Percentiles rank a stretch among this genome's conserved stretches.
Conservation (phyloP, 2,113 vertebrate genomes). For the Telmatochromis brachygnathus region DNA sequence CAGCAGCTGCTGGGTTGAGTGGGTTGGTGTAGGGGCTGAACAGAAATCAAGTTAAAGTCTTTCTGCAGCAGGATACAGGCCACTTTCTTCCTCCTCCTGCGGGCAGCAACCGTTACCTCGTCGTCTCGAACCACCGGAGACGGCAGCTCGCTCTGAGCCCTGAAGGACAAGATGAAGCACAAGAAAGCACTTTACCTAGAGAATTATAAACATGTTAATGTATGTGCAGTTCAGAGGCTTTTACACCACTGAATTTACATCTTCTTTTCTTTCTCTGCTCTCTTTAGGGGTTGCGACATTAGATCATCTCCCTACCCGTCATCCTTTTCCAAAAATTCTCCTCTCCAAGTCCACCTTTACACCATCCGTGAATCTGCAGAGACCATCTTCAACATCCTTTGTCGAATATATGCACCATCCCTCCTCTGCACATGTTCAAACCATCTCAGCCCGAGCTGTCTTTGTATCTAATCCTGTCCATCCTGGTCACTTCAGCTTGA, state of each 20-base stretch:
- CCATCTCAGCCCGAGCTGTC: not conserved
- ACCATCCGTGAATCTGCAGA: not conserved
- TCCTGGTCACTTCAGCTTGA: not conserved
- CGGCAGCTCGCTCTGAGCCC: constrained; percentile 47
- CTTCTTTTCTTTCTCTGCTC: not conserved
- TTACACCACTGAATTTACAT: not conserved
- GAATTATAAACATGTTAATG: not conserved
- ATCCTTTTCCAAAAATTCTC: not conserved
- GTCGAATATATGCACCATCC: not conserved
- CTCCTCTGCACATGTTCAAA: not conserved
- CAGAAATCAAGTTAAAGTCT: not conserved
- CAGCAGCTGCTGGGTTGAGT: not conserved
- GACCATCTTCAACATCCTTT: not conserved
- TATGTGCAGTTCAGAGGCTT: not conserved
- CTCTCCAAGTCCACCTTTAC: not conserved
- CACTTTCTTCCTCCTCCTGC: constrained; percentile 77
- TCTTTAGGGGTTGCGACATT: not conserved
- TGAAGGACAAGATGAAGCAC: not conserved
- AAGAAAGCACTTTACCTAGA: not conserved
- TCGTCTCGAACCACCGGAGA: constrained; percentile 73
- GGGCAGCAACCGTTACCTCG: constrained; percentile 68
- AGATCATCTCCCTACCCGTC: not conserved
- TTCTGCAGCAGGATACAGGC: constrained; percentile 78
- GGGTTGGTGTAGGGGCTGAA: not conserved
- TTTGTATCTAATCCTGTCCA: not conserved